These are phyloP conservation scores for Sclerurus mexicanus DNA, from an alignment of 2,113 vertebrate genomes.

Conservation along the genomic window DNA sequence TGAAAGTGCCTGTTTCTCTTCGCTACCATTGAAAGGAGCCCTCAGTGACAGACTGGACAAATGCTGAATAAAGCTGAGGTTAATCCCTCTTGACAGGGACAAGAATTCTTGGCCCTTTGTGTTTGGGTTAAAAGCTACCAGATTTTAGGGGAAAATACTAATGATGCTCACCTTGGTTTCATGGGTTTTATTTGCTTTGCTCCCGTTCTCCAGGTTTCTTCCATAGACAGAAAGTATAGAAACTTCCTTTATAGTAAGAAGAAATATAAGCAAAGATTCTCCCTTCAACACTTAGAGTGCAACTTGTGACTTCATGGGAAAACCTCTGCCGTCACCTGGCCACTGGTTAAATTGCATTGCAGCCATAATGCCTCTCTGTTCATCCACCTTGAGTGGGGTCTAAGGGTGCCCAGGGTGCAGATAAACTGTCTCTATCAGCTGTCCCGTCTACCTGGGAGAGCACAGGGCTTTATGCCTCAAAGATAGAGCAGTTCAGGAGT, in stretches of 20 bases:
- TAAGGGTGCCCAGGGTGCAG: rapidly evolving
- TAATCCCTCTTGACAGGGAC: background rate
- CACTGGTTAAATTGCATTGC: background rate
- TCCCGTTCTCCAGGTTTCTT: background rate
- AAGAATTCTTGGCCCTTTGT: background rate
- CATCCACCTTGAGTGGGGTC: rapidly evolving
- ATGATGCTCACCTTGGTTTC: background rate
- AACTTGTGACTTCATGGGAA: background rate
- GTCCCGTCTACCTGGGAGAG: background rate
- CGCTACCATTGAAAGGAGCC: background rate
- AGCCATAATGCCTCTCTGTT: background rate
- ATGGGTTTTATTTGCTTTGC: background rate
- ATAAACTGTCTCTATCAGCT: background rate
- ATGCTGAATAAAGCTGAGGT: background rate
- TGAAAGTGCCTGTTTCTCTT: background rate
- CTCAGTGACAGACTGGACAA: background rate
- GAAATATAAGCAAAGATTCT: background rate
- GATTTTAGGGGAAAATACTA: background rate
- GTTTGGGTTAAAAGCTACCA: background rate
- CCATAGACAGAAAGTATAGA: background rate
- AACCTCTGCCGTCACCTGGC: background rate
- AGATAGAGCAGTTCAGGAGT: background rate
- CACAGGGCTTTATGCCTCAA: background rate
- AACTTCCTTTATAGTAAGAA: background rate
- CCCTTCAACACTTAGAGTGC: background rate